phyloP scores from a whole-genome alignment of 2,113 vertebrate genomes.

The Myocastor coypus region DNA sequence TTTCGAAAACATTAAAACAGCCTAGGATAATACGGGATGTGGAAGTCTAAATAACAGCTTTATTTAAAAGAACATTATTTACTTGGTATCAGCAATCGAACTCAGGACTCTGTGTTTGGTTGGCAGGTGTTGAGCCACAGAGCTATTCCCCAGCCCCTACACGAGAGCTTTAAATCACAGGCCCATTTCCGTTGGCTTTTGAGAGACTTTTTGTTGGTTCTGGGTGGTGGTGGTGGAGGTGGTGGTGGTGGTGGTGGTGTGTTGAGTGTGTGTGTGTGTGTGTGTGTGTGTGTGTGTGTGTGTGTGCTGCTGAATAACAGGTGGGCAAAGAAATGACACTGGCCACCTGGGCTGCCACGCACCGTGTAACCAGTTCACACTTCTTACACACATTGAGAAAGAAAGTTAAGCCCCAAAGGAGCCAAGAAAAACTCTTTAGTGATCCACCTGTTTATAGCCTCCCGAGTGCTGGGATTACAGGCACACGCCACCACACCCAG shows the following conservation, averaged over 20 bases:
- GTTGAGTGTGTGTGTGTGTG: too few species aligned
- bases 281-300: not conserved
- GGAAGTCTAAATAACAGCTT: conserved; percentile 77
- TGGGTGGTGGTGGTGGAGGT: not conserved
- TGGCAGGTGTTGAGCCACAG: not conserved
- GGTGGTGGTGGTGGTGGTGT: not conserved
- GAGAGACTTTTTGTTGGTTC: conserved; percentile 54
- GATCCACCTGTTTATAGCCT: too few species aligned
- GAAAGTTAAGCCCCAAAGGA: conserved; percentile 68
- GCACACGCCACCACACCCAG: too few species aligned
- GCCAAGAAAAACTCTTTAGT: conserved; percentile 70
- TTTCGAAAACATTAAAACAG: conserved; percentile 58
- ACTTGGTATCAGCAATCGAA: not conserved
- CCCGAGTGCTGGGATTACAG: too few species aligned
- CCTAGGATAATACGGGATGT: conserved; percentile 48
- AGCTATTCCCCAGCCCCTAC: not conserved
- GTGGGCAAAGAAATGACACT: conserved; percentile 63
- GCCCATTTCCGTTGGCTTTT: conserved; percentile 73
- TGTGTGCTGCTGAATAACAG: conserved; percentile 66
- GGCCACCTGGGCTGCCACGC: conserved; percentile 18
- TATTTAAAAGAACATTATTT: not conserved
- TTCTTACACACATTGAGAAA: conserved; percentile 74
- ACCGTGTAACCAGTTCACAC: conserved; percentile 56
- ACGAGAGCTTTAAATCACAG: conserved; percentile 75
- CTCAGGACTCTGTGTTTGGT: not conserved